Evolutionary conservation across 1,140 invertebrate species (phyloP), one percentile per base, ranked within the genome.

Genomic region (Zaprionus inermis): DNA sequence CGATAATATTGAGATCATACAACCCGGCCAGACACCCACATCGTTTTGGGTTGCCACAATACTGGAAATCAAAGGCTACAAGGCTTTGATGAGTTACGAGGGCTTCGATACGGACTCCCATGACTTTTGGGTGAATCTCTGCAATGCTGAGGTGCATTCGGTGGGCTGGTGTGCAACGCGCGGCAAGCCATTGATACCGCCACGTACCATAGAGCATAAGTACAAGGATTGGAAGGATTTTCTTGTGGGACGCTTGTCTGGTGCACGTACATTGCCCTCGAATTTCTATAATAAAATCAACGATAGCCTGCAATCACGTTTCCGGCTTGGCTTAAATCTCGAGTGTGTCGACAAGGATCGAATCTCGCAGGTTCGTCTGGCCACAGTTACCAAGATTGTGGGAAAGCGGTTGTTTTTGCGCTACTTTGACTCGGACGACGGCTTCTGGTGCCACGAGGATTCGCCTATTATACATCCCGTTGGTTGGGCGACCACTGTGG

Each of bases 141-240:
- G 97, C 93, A 97, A 97, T 54, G 96, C 97, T 63, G 96, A 97
- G 89, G 97, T 99, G 24, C 97, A 99, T 93, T 97, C 97, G 28
- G 97, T 99, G 44, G 98, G 98, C 16, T 99, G 98, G 98, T 99
- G 98, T 94, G 98, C 98, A 1, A 97, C 97, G 0, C 95, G 98
- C 76, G 98, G 98, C 18, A 98, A 98, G 93, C 97, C 97, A 7
- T 93, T 99, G 0, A 98, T 98, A 91, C 98, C 98, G 61, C 98
- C 98, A 14, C 96, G 96, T 92, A 96, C 95, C 55, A 97, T 97
- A 80, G 96, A 98, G 92, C 95, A 97, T 88, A 98, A 98, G 93
- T 97, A 98, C 92, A 95, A 95, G 81, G 98, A 99, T 93, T 99
- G 98, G 98, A 98, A 98, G 92, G 97, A 97, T 85, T 99, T 98